These are phyloP conservation scores for Pemphredon lugubris DNA, from an alignment of 2,888 invertebrate genomes.

Conservation along the genomic window DNA sequence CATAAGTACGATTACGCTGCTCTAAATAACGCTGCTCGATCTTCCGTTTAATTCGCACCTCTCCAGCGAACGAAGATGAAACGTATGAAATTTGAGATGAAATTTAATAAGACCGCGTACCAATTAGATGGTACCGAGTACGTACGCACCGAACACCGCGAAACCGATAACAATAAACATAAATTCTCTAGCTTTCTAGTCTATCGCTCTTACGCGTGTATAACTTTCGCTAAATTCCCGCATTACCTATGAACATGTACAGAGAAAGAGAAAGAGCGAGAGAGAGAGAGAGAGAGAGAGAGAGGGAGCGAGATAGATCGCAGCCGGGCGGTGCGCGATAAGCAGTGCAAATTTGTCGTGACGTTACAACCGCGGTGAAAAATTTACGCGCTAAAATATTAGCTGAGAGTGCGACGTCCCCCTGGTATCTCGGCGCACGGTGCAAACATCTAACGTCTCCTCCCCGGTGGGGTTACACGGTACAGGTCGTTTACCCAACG, in stretches of 20 bases:
- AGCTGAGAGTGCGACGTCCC: constrained; percentile 48
- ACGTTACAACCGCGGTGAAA: constrained; percentile 48
- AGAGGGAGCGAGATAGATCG: constrained; percentile 14
- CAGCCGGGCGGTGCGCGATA: constrained; percentile 60
- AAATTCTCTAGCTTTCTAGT: neutral
- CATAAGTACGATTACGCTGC: too few species aligned
- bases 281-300: too few species aligned
- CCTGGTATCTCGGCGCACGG: constrained; percentile 45
- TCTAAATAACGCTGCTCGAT: too few species aligned
- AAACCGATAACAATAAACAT: too few species aligned
- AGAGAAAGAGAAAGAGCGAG: too few species aligned
- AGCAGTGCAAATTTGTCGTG: constrained; percentile 74
- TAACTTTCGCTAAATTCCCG: neutral
- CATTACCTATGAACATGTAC: constrained; percentile 1
- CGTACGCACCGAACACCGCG: too few species aligned
- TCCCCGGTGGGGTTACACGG: constrained; percentile 25
- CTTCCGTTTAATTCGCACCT: too few species aligned
- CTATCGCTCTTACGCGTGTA: neutral
- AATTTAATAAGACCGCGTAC: too few species aligned
- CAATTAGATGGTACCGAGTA: too few species aligned
- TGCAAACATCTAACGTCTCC: constrained; percentile 36
- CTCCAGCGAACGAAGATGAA: too few species aligned
- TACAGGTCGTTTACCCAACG: constrained; percentile 57
- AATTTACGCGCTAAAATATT: constrained; percentile 63
- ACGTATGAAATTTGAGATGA: too few species aligned